Evolutionary conservation across 1,140 invertebrate genomes (phyloP).

Genomic region (Tenebrio molitor): DNA sequence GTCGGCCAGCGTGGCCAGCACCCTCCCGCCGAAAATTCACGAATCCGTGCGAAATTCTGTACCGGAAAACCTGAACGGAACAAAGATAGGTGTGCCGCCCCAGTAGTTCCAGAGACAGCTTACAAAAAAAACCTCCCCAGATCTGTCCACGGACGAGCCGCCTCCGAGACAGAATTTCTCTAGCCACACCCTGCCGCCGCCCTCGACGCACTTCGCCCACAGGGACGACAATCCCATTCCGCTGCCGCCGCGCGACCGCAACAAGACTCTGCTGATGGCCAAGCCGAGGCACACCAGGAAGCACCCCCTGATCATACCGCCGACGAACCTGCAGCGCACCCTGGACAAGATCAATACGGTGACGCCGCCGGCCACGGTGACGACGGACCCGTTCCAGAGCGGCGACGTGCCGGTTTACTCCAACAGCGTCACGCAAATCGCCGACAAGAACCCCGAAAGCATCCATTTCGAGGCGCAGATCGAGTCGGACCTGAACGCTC

Average conservation of each 20-base stretch:
- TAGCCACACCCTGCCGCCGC: not conserved
- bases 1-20: slow-evolving; percentile 61
- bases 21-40: slow-evolving; percentile 51
- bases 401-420: slow-evolving; percentile 55
- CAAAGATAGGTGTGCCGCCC: slow-evolving; percentile 53
- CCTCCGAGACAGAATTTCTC: slow-evolving; percentile 16
- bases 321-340: slow-evolving; percentile 72
- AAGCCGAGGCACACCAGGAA: slow-evolving; percentile 87
- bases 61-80: slow-evolving; percentile 59
- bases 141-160: slow-evolving; percentile 9
- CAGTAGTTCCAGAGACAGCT: not conserved
- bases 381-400: slow-evolving; percentile 50
- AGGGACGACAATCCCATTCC: slow-evolving; percentile 81
- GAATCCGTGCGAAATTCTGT: slow-evolving; percentile 56
- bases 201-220: not conserved
- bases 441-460: slow-evolving; percentile 60
- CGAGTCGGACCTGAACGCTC: slow-evolving; percentile 74
- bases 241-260: slow-evolving; percentile 85
- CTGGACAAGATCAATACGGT: slow-evolving; percentile 72
- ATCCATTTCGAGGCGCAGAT: slow-evolving; percentile 73
- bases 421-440: slow-evolving; percentile 53
- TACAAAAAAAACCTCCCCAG: not conserved
- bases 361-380: slow-evolving; percentile 49
- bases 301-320: slow-evolving; percentile 88
- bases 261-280: slow-evolving; percentile 74